Evolutionary conservation across 1,140 invertebrate species (phyloP).

Genomic region (Acyrthosiphon pisum): DNA sequence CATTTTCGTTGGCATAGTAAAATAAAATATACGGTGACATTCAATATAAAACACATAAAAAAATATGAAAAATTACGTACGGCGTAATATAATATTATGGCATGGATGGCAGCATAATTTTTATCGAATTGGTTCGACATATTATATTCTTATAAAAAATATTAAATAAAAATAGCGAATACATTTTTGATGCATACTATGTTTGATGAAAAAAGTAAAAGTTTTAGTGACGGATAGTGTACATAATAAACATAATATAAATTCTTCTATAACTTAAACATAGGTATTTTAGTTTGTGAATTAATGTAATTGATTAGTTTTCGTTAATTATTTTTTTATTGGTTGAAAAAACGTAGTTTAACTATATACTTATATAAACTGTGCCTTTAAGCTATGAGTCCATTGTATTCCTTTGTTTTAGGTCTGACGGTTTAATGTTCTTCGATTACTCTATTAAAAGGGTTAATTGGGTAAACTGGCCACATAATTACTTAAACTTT

Average conservation of each 20-base stretch:
- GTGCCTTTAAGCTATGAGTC: neutral
- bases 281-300: neutral
- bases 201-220: neutral
- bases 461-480: neutral
- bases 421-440: constrained; percentile 10
- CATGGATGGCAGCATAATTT: neutral
- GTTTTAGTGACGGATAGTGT: neutral
- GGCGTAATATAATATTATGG: neutral
- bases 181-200: neutral
- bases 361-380: neutral
- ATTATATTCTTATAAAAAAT: neutral
- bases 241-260: neutral
- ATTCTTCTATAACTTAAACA: neutral
- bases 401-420: neutral
- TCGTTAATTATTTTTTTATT: constrained; percentile 5
- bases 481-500: constrained; percentile 5
- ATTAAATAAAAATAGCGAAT: neutral
- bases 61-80: neutral
- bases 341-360: neutral
- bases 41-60: too few relatives aligned
- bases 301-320: neutral
- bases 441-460: constrained; percentile 25
- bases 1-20: neutral
- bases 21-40: neutral
- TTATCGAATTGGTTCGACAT: neutral